These are phyloP conservation scores for Eupsilia transversa DNA, from an alignment of 2,888 invertebrate genomes.

Conservation along the genomic window DNA sequence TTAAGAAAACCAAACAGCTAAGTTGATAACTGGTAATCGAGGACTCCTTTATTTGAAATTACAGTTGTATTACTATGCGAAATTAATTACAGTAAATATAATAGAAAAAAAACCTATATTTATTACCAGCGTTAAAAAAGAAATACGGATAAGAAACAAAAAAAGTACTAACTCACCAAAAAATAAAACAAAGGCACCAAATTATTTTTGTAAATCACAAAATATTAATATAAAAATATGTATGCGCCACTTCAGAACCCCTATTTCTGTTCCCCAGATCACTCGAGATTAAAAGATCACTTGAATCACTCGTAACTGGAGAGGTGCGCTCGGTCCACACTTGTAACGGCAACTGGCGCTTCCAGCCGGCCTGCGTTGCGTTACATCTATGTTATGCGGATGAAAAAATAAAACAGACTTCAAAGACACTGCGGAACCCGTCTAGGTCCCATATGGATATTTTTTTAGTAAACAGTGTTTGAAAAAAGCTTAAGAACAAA, in stretches of 20 bases:
- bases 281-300: conserved; percentile 62
- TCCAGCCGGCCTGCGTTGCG: conserved; percentile 54
- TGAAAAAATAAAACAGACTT: conserved; percentile 60
- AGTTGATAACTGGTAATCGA: conserved; percentile 8
- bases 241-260: conserved; percentile 46
- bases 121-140: neutral
- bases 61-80: neutral
- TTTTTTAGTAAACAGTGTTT: conserved; percentile 47
- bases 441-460: conserved; percentile 42
- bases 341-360: conserved; percentile 63
- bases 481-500: neutral
- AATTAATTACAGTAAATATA: neutral
- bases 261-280: conserved; percentile 42
- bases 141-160: neutral
- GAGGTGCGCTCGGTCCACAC: conserved; percentile 66
- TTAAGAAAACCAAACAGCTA: conserved; percentile 6
- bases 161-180: neutral
- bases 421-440: conserved; percentile 45
- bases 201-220: neutral
- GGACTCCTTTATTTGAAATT: neutral
- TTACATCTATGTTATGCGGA: conserved; percentile 34
- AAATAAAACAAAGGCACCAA: neutral
- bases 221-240: conserved; percentile 6
- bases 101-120: neutral
- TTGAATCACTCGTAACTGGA: conserved; percentile 52